These are phyloP conservation scores for Blastobasis adustella DNA, from an alignment of 2,888 invertebrate genomes.

Conservation along the genomic window DNA sequence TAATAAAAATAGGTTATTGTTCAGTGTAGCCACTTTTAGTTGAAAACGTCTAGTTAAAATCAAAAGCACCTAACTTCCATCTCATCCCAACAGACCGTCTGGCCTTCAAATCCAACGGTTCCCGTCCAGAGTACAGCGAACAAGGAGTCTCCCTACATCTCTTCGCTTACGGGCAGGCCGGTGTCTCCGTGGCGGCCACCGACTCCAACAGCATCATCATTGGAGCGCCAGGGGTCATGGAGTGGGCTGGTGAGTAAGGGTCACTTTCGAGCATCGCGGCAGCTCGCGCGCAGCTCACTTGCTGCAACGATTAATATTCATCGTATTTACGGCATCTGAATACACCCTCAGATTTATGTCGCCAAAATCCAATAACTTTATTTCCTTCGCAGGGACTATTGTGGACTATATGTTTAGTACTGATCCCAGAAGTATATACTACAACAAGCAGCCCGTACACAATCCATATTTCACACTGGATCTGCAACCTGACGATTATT, in stretches of 20 bases:
- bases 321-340: not conserved
- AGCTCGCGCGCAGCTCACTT: too few species aligned
- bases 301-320: not conserved
- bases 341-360: not conserved
- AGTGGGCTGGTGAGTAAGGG: slow-evolving; percentile 67
- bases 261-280: too few species aligned
- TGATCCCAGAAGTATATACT: slow-evolving; percentile 23
- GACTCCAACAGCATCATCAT: slow-evolving; percentile 58
- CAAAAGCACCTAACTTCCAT: not conserved
- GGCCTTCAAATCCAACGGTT: slow-evolving; percentile 37
- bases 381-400: slow-evolving; percentile 46
- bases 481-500: slow-evolving; percentile 59
- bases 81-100: slow-evolving; percentile 32
- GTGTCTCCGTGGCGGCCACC: slow-evolving; percentile 65
- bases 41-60: not conserved
- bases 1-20: too few species aligned
- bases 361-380: not conserved
- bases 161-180: slow-evolving; percentile 69
- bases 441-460: slow-evolving; percentile 36
- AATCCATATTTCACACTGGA: slow-evolving; percentile 55
- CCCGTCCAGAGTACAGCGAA: slow-evolving; percentile 42
- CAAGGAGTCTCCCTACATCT: slow-evolving; percentile 50
- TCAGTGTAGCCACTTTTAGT: too few species aligned
- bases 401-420: slow-evolving; percentile 35
- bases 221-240: slow-evolving; percentile 77